These are phyloP conservation scores for Leucoraja ocellata DNA, from an alignment of 2,797 vertebrate genomes.

Conservation along the genomic window DNA sequence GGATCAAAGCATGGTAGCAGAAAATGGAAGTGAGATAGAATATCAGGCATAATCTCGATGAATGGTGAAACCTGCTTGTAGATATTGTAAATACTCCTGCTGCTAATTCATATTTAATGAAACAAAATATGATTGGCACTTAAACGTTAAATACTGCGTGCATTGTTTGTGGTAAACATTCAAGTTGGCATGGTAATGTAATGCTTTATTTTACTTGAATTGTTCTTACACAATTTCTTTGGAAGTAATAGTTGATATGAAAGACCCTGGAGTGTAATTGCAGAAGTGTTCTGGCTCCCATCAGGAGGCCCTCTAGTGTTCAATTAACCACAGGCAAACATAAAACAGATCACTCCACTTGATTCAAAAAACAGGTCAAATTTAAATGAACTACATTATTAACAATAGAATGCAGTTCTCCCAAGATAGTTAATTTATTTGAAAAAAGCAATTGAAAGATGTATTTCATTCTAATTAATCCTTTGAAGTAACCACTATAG, in stretches of 20 bases:
- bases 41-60: too few relatives aligned
- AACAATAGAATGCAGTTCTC: neutral
- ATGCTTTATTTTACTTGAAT: neutral
- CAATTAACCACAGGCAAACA: neutral
- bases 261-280: neutral
- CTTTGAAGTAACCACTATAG: neutral
- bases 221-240: neutral
- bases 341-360: neutral
- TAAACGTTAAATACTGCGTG: neutral
- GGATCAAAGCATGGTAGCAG: too few relatives aligned
- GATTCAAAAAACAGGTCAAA: neutral
- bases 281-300: neutral
- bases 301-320: neutral
- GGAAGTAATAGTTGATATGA: neutral
- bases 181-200: neutral
- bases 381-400: conserved; percentile 19
- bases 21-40: too few relatives aligned
- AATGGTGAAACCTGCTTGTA: too few relatives aligned
- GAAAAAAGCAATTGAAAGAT: neutral
- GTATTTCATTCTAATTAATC: neutral
- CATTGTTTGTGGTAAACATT: neutral
- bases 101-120: neutral
- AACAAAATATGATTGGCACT: neutral
- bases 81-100: too few relatives aligned
- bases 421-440: neutral